Percentiles rank a stretch among this genome's conserved stretches.
Evolutionary conservation across 1,140 invertebrate species (phyloP).

Genomic region (Macrosteles quadrilineatus): DNA sequence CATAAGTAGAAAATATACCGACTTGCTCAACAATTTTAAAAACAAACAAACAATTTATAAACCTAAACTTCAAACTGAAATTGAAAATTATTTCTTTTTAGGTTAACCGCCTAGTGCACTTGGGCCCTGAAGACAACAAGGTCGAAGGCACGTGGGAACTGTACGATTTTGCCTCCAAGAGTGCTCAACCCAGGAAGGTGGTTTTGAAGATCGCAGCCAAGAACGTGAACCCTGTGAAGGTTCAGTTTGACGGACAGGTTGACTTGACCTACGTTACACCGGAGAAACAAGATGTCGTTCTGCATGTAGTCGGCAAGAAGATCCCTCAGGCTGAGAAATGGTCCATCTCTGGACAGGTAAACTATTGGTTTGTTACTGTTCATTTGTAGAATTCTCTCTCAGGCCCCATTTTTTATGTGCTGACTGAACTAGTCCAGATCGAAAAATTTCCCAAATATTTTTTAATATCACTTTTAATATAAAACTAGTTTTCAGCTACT

Average conservation of each 20-base stretch:
- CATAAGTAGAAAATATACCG: too few species aligned
- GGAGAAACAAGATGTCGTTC: constrained; percentile 32
- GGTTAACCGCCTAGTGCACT: not conserved
- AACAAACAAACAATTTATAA: too few species aligned
- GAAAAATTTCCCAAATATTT: too few species aligned
- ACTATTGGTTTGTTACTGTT: too few species aligned
- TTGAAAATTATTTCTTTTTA: too few species aligned
- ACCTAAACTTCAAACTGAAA: too few species aligned
- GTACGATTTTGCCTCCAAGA: not conserved
- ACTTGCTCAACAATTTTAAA: too few species aligned
- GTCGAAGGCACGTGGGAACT: constrained; percentile 23
- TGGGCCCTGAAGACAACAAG: constrained; percentile 9
- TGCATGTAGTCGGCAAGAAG: constrained; percentile 34
- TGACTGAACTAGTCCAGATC: too few species aligned
- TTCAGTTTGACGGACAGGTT: constrained; percentile 37
- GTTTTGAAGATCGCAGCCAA: constrained; percentile 34
- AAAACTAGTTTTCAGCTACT: too few species aligned
- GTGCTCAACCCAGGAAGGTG: constrained; percentile 31
- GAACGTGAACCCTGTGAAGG: constrained; percentile 33
- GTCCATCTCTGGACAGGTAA: constrained; percentile 33
- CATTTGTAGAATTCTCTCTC: too few species aligned
- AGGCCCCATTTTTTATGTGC: too few species aligned
- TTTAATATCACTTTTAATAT: too few species aligned
- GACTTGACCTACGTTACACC: constrained; percentile 29
- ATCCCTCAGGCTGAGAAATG: constrained; percentile 32